Conservation (phyloP, 2,113 vertebrate species). For the Peromyscus maniculatus region DNA sequence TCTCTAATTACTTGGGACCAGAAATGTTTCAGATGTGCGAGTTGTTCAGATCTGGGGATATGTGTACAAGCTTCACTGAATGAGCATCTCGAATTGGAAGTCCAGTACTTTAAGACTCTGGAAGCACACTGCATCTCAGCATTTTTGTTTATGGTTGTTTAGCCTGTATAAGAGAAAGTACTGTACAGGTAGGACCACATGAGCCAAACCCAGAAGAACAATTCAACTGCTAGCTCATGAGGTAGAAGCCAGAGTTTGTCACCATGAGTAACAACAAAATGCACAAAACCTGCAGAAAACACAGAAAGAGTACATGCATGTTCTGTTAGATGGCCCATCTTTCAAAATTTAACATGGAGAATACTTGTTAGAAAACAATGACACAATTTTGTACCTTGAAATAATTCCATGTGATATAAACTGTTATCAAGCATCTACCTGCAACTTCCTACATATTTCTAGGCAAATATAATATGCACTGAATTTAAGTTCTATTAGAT, state of each 20-base stretch:
- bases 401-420: background rate
- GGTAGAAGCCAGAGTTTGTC: background rate
- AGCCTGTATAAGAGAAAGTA: background rate
- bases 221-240: background rate
- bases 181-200: too few relatives aligned
- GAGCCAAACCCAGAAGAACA: background rate
- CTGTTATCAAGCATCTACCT: background rate
- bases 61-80: background rate
- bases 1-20: background rate
- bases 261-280: background rate
- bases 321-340: background rate
- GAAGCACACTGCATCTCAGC: background rate
- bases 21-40: background rate
- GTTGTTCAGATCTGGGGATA: background rate
- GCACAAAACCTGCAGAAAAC: background rate
- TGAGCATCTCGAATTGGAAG: background rate
- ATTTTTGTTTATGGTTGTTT: background rate
- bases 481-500: slow-evolving; percentile 2
- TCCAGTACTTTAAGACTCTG: background rate
- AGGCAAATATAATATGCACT: background rate
- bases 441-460: background rate
- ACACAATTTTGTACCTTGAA: background rate
- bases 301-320: background rate
- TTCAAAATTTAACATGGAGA: background rate
- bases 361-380: background rate